Conservation (phyloP, 2,888 invertebrate genomes). For the Agriopis leucophaearia region DNA sequence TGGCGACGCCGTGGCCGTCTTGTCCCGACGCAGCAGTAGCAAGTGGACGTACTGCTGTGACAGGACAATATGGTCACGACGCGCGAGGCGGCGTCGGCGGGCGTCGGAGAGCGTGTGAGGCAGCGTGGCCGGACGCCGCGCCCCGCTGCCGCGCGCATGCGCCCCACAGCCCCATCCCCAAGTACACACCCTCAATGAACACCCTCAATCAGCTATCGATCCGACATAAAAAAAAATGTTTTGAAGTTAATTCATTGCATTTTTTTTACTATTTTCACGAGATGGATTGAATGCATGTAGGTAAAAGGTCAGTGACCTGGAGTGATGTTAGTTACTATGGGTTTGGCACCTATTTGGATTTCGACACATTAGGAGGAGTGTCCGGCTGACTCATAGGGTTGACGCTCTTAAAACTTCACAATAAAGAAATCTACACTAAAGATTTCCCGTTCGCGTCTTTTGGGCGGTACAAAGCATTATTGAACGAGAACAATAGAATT, state of each 20-base stretch:
- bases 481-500: no score
- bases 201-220: slow-evolving; percentile 75
- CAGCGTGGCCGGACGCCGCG: slow-evolving; percentile 75
- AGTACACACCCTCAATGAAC: slow-evolving; percentile 77
- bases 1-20: slow-evolving; percentile 78
- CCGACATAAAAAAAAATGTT: slow-evolving; percentile 66
- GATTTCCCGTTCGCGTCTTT: background rate
- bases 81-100: slow-evolving; percentile 73
- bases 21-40: slow-evolving; percentile 98
- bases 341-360: background rate
- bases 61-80: slow-evolving; percentile 97
- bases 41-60: slow-evolving; percentile 96
- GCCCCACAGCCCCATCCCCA: slow-evolving; percentile 62
- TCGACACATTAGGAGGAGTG: background rate
- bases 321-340: slow-evolving; percentile 1
- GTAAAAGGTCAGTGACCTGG: slow-evolving; percentile 54
- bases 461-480: no score
- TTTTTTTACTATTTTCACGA: slow-evolving; percentile 44
- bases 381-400: slow-evolving; percentile 4
- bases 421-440: background rate
- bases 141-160: slow-evolving; percentile 78
- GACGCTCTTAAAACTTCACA: background rate
- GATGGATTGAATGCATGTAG: slow-evolving; percentile 47
- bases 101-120: slow-evolving; percentile 85
- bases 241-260: slow-evolving; percentile 70